Evolutionary conservation across 2,888 invertebrate species (phyloP).

Genomic region (Brachypterus glaber): DNA sequence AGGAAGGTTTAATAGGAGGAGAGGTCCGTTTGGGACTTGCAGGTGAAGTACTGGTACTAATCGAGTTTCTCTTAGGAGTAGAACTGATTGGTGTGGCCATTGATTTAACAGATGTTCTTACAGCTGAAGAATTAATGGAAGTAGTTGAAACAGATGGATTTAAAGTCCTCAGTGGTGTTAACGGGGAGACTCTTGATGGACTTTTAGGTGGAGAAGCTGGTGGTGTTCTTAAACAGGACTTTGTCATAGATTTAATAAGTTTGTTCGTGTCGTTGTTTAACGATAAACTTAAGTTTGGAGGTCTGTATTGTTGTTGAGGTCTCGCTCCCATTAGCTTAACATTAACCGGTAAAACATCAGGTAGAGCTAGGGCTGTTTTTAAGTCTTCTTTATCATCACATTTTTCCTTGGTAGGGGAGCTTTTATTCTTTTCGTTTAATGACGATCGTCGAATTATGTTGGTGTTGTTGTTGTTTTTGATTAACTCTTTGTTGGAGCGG

Average conservation of each 20-base stretch:
- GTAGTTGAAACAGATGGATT: slow-evolving; percentile 23
- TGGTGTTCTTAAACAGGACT: slow-evolving; percentile 24
- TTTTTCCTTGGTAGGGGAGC: slow-evolving; percentile 24
- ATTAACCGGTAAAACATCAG: slow-evolving; percentile 48
- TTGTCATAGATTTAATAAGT: slow-evolving; percentile 18
- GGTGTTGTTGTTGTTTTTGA: slow-evolving; percentile 29
- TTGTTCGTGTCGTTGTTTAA: slow-evolving; percentile 22
- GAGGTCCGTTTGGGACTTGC: slow-evolving; percentile 35
- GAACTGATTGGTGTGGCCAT: slow-evolving; percentile 1
- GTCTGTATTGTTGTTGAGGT: slow-evolving; percentile 32
- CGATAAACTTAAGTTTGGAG: slow-evolving; percentile 31
- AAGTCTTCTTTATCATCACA: slow-evolving; percentile 32
- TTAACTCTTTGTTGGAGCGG: slow-evolving; percentile 23
- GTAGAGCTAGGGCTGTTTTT: slow-evolving; percentile 39
- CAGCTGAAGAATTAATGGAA: slow-evolving; percentile 16
- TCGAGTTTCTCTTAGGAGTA: slow-evolving; percentile 3
- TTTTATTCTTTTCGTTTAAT: slow-evolving; percentile 33
- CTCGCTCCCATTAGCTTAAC: slow-evolving; percentile 40
- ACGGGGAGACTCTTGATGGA: slow-evolving; percentile 31
- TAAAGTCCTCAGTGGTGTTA: slow-evolving; percentile 31
- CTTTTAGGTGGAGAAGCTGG: slow-evolving; percentile 28
- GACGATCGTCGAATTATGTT: slow-evolving; percentile 34
- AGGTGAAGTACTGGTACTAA: slow-evolving; percentile 23
- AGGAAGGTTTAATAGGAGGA: slow-evolving; percentile 29
- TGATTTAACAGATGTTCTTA: slow-evolving; percentile 1